Evolutionary conservation across 2,888 invertebrate genomes (phyloP), one percentile per base, ranked within the genome.

Genomic region (Epirrita christyi): DNA sequence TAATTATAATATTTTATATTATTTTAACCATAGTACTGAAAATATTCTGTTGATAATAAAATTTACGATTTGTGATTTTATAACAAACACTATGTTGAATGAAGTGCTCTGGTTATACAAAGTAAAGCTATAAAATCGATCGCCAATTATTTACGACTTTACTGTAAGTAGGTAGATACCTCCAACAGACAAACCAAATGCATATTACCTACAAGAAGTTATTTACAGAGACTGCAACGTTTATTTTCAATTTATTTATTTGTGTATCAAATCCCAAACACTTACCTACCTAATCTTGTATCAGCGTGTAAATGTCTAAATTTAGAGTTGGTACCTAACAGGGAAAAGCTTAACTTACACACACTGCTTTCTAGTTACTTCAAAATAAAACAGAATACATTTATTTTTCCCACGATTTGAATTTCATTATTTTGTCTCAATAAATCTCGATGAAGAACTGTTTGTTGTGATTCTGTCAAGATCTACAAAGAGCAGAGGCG

Each of bases 61-160:
- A 56, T 69, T 70, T 68, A 67, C 63, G 67, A 61, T 62, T 67
- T 61, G 58, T 56, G 61, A 64, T 58, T 63, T 64, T 50, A 51
- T 41, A 58, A 56, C 40, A 61, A 64, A 36, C n/a, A 36, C 61
- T 62, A 64, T 49, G 48, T 44, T 42, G 59, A 59, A 63, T 63
- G 59, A 63, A 65, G 66, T 65, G 66, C 54, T 58, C 11, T 36
- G 4, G 4, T 44, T 61, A 62, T 66, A 69, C 65, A 68, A 63
- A 66, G 61, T 67, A 66, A 64, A 66, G 66, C 67, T 54, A 70
- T 76, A 72, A 73, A 73, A 64, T 60, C 64, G 65, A 72, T 72
- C 66, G 71, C 67, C 70, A 75, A 72, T 72, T 70, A 68, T 68
- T 69, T 68, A 67, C 59, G 59, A 55, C 9, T 55, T 49, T 41